Conservation (phyloP, 2,113 vertebrate species). For the Tachysurus vachellii region DNA sequence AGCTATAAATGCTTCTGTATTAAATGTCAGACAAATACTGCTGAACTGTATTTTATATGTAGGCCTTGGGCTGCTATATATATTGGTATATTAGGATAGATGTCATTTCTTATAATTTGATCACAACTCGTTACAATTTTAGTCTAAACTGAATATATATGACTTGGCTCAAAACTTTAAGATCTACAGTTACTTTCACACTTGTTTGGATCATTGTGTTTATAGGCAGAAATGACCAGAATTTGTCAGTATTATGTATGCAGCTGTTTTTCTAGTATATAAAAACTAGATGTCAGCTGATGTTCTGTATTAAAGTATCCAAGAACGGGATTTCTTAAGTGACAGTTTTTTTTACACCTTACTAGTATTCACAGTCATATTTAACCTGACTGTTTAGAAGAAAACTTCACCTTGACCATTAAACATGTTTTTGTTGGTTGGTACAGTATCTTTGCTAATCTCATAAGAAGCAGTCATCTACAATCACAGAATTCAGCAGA, state of each 20-base stretch:
- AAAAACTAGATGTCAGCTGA: not conserved
- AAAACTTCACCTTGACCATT: not conserved
- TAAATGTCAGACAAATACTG: constrained; percentile 13
- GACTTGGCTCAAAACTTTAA: not conserved
- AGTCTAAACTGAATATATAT: not conserved
- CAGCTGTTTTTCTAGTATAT: not conserved
- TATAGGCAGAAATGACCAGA: not conserved
- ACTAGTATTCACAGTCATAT: not conserved
- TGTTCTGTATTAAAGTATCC: not conserved
- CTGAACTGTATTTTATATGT: not conserved
- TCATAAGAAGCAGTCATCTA: too few relatives aligned
- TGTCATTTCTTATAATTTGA: not conserved
- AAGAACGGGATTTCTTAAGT: not conserved
- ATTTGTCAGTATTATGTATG: not conserved
- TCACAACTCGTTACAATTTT: not conserved
- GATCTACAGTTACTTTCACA: not conserved
- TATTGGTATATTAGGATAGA: not conserved
- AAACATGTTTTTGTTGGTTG: not conserved
- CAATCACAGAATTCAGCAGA: too few relatives aligned
- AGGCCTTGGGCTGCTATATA: not conserved
- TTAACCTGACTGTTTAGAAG: not conserved
- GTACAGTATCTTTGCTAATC: not conserved
- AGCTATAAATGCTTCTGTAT: constrained; percentile 11
- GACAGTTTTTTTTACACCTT: too few relatives aligned
- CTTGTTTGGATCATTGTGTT: not conserved